Evolutionary conservation across 2,797 vertebrate species (phyloP).

Genomic region (Enteromius argenteus): DNA sequence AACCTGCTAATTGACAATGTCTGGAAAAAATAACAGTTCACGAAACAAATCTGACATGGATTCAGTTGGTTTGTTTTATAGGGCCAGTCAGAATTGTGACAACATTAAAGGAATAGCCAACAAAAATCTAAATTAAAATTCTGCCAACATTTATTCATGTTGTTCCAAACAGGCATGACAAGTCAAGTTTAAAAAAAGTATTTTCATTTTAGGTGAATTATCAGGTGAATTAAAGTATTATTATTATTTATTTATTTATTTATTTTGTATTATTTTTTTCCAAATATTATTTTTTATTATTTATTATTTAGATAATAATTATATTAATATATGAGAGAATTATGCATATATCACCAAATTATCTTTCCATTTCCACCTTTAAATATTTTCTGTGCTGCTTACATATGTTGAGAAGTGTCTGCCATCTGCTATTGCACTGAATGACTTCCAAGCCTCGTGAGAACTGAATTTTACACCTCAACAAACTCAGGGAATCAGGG

Average conservation of each 20-base stretch:
- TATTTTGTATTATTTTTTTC: neutral
- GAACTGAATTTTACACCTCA: slow-evolving; percentile 57
- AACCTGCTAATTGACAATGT: slow-evolving; percentile 3
- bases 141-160: neutral
- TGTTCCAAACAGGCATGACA: neutral
- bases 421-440: slow-evolving; percentile 48
- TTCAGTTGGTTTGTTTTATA: neutral
- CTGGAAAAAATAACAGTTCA: neutral
- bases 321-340: neutral
- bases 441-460: slow-evolving; percentile 39
- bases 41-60: neutral
- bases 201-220: neutral
- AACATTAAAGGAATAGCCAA: neutral
- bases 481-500: slow-evolving; percentile 47
- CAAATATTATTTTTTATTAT: neutral
- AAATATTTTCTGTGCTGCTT: slow-evolving; percentile 7
- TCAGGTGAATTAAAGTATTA: too few relatives aligned
- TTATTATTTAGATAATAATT: neutral
- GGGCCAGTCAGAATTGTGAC: neutral
- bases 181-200: neutral
- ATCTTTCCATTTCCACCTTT: neutral
- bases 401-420: slow-evolving; percentile 4
- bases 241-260: too few relatives aligned
- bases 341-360: neutral
- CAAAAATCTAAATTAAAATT: neutral